Evolutionary conservation across 2,888 invertebrate genomes (phyloP), one percentile per base, ranked within the genome.

Genomic region (Amphipyra tragopoginis): DNA sequence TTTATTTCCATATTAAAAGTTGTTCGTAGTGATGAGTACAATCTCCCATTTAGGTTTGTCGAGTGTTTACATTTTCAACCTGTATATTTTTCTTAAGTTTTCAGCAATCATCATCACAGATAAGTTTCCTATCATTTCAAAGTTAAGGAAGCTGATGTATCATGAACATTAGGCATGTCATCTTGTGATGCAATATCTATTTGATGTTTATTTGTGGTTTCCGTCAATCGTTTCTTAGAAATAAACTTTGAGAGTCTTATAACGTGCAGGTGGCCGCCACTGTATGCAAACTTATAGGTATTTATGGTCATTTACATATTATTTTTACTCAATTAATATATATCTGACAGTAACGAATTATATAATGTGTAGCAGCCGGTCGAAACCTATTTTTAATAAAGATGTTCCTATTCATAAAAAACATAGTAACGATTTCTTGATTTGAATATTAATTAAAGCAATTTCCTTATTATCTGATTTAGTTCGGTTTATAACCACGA

Each of bases 161-260:
- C 33, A 10, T 34, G 33, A 47, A 33, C 14, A 34, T 47, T 29
- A 29, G 5, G 2, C 5, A 29, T 47, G 33, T 34, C 29, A 3
- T 26, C n/a, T 2, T 34, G 5, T 10, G 33, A 14, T 34, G 36
- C 36, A 10, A 36, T 36, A 36, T 1, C 36, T 36, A 10, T 10
- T 9, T 14, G 11, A 36, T 13, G 26, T 52, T 43, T 42, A 29
- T 57, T 49, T 55, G 54, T 40, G 58, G 56, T 60, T 50, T 50
- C 13, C 8, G 34, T 53, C 8, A n/a, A 21, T 34, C 7, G 15
- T 50, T 70, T 70, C 66, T 60, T 1, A 55, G 76, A 75, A 72
- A 54, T 44, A n/a, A 9, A 15, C 9, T 39, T 36, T 33, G 13
- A 1, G 9, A 14, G 14, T 43, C 38, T 54, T 60, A 29, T 40